phyloP scores from a whole-genome alignment of 1,140 invertebrate genomes.

The Magallana gigas region DNA sequence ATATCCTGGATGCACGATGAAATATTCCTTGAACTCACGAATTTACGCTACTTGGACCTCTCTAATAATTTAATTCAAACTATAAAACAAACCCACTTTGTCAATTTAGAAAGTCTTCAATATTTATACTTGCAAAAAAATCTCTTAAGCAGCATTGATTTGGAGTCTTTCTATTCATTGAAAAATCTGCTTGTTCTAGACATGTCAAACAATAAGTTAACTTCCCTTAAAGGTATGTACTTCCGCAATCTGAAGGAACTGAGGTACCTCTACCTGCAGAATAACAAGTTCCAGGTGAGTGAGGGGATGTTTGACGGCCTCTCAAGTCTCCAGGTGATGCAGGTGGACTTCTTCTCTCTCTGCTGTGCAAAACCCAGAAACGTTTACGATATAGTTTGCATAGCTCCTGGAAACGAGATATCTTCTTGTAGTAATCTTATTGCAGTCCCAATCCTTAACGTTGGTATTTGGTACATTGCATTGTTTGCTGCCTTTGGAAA shows the following conservation, averaged over 20 bases:
- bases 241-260: background rate
- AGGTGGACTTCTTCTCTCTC: slow-evolving; percentile 81
- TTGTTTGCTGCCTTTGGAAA: slow-evolving; percentile 84
- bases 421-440: slow-evolving; percentile 83
- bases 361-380: slow-evolving; percentile 81
- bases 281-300: background rate
- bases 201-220: slow-evolving; percentile 2
- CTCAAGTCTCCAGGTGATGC: background rate
- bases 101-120: background rate
- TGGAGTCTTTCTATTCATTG: background rate
- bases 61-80: background rate
- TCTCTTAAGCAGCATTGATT: background rate
- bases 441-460: slow-evolving; percentile 81
- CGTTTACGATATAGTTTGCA: slow-evolving; percentile 70
- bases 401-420: slow-evolving; percentile 81
- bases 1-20: background rate
- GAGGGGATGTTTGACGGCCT: slow-evolving; percentile 21
- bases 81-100: background rate
- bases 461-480: slow-evolving; percentile 86
- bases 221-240: background rate
- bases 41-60: background rate
- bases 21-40: background rate
- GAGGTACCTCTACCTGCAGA: background rate
- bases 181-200: background rate
- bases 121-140: background rate